These are phyloP conservation scores for Acanthisitta chloris DNA, from an alignment of 2,113 vertebrate genomes.

Conservation along the genomic window DNA sequence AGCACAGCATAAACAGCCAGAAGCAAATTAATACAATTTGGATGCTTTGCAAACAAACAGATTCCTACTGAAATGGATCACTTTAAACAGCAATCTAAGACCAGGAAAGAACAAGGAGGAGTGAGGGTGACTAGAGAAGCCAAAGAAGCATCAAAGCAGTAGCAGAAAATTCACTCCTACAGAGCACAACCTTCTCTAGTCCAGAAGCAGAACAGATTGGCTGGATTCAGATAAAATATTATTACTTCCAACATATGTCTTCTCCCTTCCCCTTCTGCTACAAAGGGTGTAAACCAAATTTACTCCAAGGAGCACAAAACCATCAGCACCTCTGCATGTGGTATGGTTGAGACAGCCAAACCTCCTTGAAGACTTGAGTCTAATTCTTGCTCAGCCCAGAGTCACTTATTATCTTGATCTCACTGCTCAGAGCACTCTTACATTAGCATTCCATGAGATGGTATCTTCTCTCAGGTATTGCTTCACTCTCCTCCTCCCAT, in stretches of 20 bases:
- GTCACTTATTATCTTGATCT: background rate
- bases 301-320: background rate
- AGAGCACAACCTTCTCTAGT: background rate
- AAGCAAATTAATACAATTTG: background rate
- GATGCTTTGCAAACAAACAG: background rate
- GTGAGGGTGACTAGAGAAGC: background rate
- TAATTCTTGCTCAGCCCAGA: background rate
- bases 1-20: background rate
- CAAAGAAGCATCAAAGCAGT: background rate
- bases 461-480: background rate
- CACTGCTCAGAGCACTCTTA: background rate
- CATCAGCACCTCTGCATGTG: background rate
- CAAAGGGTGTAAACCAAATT: background rate
- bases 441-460: background rate
- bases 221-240: background rate
- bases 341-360: background rate
- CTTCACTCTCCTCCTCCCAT: background rate
- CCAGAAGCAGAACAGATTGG: background rate
- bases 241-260: accelerated
- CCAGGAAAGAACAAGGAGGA: background rate
- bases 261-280: background rate
- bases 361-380: background rate
- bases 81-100: background rate
- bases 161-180: background rate
- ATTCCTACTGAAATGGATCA: background rate